A percentile compares a stretch with the other conserved stretches of the same genome.
These are phyloP conservation scores for Condylura cristata DNA, from an alignment of 2,113 vertebrate genomes.

Conservation along the genomic window DNA sequence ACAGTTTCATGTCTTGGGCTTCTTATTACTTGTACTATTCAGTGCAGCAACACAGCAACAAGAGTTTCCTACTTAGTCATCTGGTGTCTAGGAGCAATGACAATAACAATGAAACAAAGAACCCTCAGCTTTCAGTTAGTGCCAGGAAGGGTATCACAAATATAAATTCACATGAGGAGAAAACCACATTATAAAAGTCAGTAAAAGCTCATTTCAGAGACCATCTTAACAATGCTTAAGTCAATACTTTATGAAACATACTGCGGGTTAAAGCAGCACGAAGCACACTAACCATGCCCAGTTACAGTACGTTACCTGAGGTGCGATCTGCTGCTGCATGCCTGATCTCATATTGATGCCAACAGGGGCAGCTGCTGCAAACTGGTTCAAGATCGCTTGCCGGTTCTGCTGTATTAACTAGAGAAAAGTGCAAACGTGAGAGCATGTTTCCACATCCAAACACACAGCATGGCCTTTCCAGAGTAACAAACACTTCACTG, in stretches of 20 bases:
- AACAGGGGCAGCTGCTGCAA: conserved; percentile 89
- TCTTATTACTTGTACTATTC: conserved; percentile 48
- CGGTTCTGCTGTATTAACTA: conserved; percentile 92
- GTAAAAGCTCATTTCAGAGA: conserved; percentile 24
- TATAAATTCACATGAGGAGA: conserved; percentile 49
- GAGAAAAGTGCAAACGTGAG: conserved; percentile 36
- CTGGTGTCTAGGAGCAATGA: conserved; percentile 18
- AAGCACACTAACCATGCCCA: neutral
- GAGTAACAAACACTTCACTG: conserved; percentile 21
- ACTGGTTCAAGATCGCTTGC: conserved; percentile 90
- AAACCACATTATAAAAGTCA: neutral
- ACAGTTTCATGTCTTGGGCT: neutral
- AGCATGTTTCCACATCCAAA: neutral
- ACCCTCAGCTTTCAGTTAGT: conserved; percentile 22
- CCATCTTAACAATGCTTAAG: neutral
- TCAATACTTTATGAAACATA: neutral
- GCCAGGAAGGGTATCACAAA: conserved; percentile 23
- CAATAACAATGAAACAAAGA: conserved; percentile 36
- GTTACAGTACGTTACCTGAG: conserved; percentile 86
- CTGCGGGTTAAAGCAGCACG: neutral
- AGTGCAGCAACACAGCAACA: neutral
- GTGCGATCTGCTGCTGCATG: conserved; percentile 91
- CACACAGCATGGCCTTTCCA: neutral
- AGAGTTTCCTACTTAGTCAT: neutral
- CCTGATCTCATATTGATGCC: conserved; percentile 90